Conservation (phyloP, 2,888 invertebrate genomes). For the Lottia scabra region DNA sequence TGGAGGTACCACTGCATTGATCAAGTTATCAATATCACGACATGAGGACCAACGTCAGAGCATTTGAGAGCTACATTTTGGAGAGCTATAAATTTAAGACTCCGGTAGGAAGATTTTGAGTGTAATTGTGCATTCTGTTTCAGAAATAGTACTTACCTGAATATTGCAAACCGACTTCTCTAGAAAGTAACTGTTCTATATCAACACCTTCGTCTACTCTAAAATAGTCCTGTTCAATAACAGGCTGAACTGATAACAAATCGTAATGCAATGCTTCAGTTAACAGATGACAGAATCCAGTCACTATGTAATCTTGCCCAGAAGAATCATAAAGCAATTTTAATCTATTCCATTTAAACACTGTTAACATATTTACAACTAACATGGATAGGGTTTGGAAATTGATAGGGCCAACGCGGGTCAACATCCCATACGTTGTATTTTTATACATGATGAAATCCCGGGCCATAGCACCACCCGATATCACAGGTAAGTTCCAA, state of each 20-base stretch:
- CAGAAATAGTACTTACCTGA: conserved; percentile 34
- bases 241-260: conserved; percentile 7
- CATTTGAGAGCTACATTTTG: too few species aligned
- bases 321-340: conserved; percentile 82
- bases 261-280: conserved; percentile 79
- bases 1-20: too few species aligned
- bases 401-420: conserved; percentile 65
- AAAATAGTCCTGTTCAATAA: conserved; percentile 36
- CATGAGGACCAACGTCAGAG: too few species aligned
- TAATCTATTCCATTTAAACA: conserved; percentile 24
- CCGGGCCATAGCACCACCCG: conserved; percentile 67
- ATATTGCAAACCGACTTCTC: conserved; percentile 39
- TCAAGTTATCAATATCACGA: too few species aligned
- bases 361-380: conserved; percentile 16
- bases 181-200: conserved; percentile 25
- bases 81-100: too few species aligned
- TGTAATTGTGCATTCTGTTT: too few species aligned
- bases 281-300: conserved; percentile 81
- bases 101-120: too few species aligned
- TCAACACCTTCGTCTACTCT: conserved; percentile 23
- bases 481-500: conserved; percentile 91
- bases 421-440: conserved; percentile 80
- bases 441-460: conserved; percentile 44
- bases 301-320: conserved; percentile 77
- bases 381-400: conserved; percentile 36